Evolutionary conservation across 1,140 invertebrate genomes (phyloP), one percentile per base, ranked within the genome.

Genomic region (Homalodisca vitripennis): DNA sequence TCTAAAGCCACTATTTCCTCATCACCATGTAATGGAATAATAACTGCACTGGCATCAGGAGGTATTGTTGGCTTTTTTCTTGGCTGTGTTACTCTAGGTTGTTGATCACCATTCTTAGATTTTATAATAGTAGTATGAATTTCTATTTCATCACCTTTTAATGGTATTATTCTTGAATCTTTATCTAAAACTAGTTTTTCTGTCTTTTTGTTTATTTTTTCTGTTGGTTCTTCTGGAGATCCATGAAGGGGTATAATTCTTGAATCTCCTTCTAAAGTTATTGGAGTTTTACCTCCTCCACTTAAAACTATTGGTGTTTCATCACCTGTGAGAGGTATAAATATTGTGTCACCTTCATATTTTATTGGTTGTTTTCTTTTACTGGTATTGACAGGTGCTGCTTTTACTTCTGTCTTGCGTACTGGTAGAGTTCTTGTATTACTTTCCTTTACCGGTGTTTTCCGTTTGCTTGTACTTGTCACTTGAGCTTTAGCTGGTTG

Each of bases 221-320:
- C 48, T 10, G 22, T n/a, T 22, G 17, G 31, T 22, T 71, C 68
- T 17, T 73, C 72, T 1, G 71, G 29, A 27, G 70, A 71, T 3
- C 68, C 70, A 51, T 73, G 72, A 22, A 71, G 67, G 10, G 70
- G 72, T 17, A 73, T 71, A 1, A 73, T 71, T 51, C 62, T 68
- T 20, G 48, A 51, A 51, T 51, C 48, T 20, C 48, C 48, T 20
- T 51, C 48, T 51, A 51, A 51, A 20, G 22, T 22, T 20, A 22
- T 51, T 20, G 3, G 48, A 20, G 48, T 14, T 51, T 51, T 51
- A 20, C 22, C 22, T 20, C 48, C 48, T 51, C 48, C 48, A 51
- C 48, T 51, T n/a, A 51, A n/a, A n/a, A 51, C 48, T 10, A 51
- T 51, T 51, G 48, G 48, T 10, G 48, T 51, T 51, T 51, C 48